Conservation (phyloP, 2,888 invertebrate genomes). For the Dromius quadrimaculatus region DNA sequence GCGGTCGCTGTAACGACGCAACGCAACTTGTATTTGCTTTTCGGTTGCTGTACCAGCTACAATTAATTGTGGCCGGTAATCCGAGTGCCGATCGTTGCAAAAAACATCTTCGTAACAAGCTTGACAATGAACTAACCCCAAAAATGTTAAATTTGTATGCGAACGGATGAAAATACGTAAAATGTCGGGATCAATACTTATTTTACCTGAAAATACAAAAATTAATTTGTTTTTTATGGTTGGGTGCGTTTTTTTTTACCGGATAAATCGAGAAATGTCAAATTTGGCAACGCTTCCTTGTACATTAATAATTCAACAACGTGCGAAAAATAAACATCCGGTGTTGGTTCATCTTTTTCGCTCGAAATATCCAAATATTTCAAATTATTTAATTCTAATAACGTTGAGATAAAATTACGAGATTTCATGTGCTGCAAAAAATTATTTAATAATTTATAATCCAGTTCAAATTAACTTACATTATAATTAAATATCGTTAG, state of each 20-base stretch:
- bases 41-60: conserved; percentile 72
- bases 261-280: conserved; percentile 75
- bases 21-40: conserved; percentile 71
- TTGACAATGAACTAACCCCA: conserved; percentile 42
- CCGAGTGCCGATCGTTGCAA: conserved; percentile 64
- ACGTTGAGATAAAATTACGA: conserved; percentile 28
- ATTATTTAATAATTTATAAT: neutral
- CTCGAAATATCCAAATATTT: conserved; percentile 72
- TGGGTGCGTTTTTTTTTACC: conserved; percentile 63
- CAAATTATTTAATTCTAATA: conserved; percentile 60
- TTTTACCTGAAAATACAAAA: conserved; percentile 29
- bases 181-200: conserved; percentile 30
- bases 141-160: conserved; percentile 34
- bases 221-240: conserved; percentile 15
- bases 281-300: conserved; percentile 68
- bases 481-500: conserved; percentile 73
- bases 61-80: conserved; percentile 65
- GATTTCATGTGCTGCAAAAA: conserved; percentile 32
- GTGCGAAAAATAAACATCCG: conserved; percentile 39
- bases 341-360: conserved; percentile 64
- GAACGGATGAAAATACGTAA: conserved; percentile 8
- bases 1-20: conserved; percentile 71
- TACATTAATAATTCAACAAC: conserved; percentile 65
- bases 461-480: conserved; percentile 62
- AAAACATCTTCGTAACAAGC: conserved; percentile 69